phyloP scores from a whole-genome alignment of 2,113 vertebrate species.

The Tachysurus fulvidraco region DNA sequence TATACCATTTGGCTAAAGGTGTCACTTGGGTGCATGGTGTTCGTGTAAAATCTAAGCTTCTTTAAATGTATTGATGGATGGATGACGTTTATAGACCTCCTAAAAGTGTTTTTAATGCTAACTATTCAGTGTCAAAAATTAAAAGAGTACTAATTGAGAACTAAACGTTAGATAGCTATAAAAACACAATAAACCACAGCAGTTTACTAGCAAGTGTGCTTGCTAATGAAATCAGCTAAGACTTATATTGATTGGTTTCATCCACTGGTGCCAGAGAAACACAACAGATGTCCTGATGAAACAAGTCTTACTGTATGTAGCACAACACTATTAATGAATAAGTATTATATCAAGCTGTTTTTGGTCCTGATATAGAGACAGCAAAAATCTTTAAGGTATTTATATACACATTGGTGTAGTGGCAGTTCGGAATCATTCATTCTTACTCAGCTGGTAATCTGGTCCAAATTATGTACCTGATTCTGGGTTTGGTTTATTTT shows the following conservation, averaged over 20 bases:
- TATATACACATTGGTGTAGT: slow-evolving; percentile 7
- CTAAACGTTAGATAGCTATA: neutral
- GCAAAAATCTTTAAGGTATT: slow-evolving; percentile 8
- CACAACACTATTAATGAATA: slow-evolving; percentile 22
- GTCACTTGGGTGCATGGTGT: neutral
- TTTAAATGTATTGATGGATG: neutral
- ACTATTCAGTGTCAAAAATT: neutral
- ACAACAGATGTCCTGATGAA: slow-evolving; percentile 38
- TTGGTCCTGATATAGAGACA: neutral
- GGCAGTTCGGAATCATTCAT: slow-evolving; percentile 9
- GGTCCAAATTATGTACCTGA: slow-evolving; percentile 28
- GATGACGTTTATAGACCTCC: neutral
- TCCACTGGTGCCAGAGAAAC: slow-evolving; percentile 13
- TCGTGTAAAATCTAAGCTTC: neutral
- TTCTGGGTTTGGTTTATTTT: slow-evolving; percentile 25
- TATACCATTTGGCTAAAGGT: neutral
- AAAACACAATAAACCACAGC: slow-evolving; percentile 9
- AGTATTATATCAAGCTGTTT: neutral
- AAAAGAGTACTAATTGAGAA: neutral
- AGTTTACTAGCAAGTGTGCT: slow-evolving; percentile 16
- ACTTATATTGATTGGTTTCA: slow-evolving; percentile 32
- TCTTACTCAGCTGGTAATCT: neutral
- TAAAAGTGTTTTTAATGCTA: neutral
- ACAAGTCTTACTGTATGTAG: slow-evolving; percentile 37
- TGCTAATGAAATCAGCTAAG: slow-evolving; percentile 30